A percentile compares a stretch with the other conserved stretches of the same genome.
Conservation (phyloP, 2,113 vertebrate species). For the Pontoporia blainvillei region DNA sequence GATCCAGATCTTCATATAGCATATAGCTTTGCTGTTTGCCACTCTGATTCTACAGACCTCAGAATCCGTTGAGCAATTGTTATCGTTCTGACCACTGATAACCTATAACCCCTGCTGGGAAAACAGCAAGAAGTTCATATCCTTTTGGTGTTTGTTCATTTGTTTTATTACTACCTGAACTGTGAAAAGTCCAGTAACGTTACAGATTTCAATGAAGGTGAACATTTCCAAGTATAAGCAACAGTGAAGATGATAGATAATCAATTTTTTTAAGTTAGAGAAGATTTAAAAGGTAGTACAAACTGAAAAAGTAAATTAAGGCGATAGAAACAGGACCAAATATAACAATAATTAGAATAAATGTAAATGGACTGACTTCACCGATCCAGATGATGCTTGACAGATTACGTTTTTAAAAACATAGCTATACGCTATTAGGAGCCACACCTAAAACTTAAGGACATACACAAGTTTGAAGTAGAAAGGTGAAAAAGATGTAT, state of each 20-base stretch:
- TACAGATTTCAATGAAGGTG: not conserved
- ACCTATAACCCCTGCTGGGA: not conserved
- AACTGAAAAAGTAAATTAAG: not conserved
- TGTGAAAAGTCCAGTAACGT: not conserved
- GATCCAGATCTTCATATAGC: not conserved
- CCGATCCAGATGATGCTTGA: not conserved
- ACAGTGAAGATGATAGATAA: not conserved
- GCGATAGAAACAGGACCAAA: not conserved
- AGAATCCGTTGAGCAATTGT: not conserved
- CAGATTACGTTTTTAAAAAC: not conserved
- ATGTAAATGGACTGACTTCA: not conserved
- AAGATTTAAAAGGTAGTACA: not conserved
- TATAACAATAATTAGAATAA: not conserved
- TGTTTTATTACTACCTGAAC: slow-evolving; percentile 10
- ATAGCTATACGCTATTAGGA: not conserved
- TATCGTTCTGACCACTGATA: not conserved
- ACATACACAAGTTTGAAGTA: not conserved
- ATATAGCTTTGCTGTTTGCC: not conserved
- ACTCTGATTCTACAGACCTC: not conserved
- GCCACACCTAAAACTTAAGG: not conserved
- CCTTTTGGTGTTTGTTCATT: not conserved
- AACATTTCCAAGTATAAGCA: not conserved
- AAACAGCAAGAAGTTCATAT: not conserved
- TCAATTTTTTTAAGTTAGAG: not conserved
- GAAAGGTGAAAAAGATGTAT: not conserved